Evolutionary conservation across 2,888 invertebrate species (phyloP).

Genomic region (Gibbula magus): DNA sequence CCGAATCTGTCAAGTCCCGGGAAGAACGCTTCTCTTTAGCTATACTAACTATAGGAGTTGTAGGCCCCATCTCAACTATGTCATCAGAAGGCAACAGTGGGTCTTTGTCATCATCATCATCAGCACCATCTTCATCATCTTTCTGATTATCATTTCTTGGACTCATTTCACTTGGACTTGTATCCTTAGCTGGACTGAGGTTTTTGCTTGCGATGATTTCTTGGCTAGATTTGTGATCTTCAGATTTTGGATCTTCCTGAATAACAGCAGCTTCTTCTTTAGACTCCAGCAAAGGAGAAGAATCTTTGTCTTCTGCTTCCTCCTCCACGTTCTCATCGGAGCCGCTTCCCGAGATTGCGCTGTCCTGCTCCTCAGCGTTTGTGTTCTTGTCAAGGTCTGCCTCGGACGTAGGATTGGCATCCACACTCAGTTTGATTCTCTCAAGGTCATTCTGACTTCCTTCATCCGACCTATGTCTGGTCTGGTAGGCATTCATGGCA

Average conservation of each 20-base stretch:
- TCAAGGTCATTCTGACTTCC: background rate
- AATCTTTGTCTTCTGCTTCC: slow-evolving; percentile 2
- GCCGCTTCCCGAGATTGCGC: background rate
- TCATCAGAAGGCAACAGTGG: background rate
- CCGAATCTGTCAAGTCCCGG: background rate
- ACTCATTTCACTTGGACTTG: background rate
- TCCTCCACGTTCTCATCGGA: background rate
- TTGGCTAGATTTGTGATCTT: background rate
- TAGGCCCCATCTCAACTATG: background rate
- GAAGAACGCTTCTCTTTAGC: background rate
- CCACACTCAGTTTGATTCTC: background rate
- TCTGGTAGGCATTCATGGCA: slow-evolving; percentile 57
- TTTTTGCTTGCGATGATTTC: background rate
- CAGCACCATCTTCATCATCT: background rate
- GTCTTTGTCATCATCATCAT: background rate
- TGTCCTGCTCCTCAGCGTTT: background rate
- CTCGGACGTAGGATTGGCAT: background rate
- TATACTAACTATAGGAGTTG: background rate
- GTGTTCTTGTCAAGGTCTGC: slow-evolving; percentile 14
- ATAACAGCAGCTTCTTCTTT: background rate
- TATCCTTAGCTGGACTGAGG: background rate
- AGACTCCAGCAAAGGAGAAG: too few relatives aligned
- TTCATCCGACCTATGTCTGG: background rate
- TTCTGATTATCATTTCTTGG: background rate
- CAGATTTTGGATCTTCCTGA: background rate